Evolutionary conservation across 1,140 invertebrate genomes (phyloP).

Genomic region (Anoplophora glabripennis): DNA sequence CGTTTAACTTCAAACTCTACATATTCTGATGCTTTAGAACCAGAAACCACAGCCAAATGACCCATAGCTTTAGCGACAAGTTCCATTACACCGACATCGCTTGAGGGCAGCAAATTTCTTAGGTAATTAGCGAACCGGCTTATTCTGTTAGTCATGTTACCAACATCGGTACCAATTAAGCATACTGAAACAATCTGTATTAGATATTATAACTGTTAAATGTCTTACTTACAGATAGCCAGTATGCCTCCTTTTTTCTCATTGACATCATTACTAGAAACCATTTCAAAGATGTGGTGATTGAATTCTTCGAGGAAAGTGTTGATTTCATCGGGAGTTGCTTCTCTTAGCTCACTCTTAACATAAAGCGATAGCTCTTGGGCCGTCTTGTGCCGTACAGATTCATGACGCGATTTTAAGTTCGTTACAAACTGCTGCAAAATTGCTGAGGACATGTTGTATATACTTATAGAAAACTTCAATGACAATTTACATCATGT

Average conservation of each 20-base stretch:
- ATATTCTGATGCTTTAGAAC: slow-evolving; percentile 90
- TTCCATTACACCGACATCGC: slow-evolving; percentile 91
- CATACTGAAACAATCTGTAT: slow-evolving; percentile 64
- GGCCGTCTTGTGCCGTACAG: slow-evolving; percentile 78
- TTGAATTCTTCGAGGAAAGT: slow-evolving; percentile 94
- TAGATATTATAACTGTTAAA: neutral
- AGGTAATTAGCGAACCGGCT: slow-evolving; percentile 92
- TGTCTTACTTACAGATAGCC: slow-evolving; percentile 73
- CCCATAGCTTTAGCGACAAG: slow-evolving; percentile 93
- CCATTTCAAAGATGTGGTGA: slow-evolving; percentile 94
- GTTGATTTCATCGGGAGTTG: slow-evolving; percentile 86
- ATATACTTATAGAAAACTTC: neutral
- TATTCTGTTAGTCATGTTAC: slow-evolving; percentile 85
- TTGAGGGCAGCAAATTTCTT: slow-evolving; percentile 83
- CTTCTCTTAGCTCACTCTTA: slow-evolving; percentile 87
- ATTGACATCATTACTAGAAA: slow-evolving; percentile 86
- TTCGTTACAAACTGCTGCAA: slow-evolving; percentile 80
- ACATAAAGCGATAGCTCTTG: slow-evolving; percentile 87
- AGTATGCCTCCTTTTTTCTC: slow-evolving; percentile 95
- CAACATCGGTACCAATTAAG: slow-evolving; percentile 87
- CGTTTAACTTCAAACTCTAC: slow-evolving; percentile 95
- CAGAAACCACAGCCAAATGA: slow-evolving; percentile 84
- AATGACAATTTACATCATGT: too few species aligned
- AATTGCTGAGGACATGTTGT: slow-evolving; percentile 58
- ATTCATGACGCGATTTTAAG: slow-evolving; percentile 85